Base-by-base conservation (phyloP, 1,140 invertebrate genomes). In the Meteorus sp. region DNA sequence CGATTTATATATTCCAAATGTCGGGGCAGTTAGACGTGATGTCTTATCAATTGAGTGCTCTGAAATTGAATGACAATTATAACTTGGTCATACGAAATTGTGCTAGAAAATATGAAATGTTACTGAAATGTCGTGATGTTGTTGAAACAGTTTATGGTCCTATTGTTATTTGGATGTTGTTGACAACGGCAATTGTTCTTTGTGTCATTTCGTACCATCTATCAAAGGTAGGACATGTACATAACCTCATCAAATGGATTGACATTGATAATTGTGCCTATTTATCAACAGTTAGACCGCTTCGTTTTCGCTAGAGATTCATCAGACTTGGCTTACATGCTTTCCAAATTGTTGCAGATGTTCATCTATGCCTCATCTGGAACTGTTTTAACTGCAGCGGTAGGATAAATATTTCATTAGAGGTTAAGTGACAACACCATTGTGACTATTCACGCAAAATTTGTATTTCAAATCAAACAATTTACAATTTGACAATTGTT, bases 171-270 rank as follows among this genome's bases (percentile, higher is more conserved):
- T 66, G 62, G 53, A 39, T 59, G 0, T 56, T 60, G 2, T 2
- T 65, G 6, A 62, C 66, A 0, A 65, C 59, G 33, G 66, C 67
- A n/a, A 15, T 64, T 2, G 23, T 64, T 2, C 47, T 71, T 11
- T 73, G 71, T 25, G 54, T 59, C 1, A n/a, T 71, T 11, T 60
- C 68, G 19, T 73, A 66, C 52, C 71, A 73, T 37, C 31, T 58
- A 1, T 43, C 63, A 7, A 57, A 70, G 63, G 71, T 71, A 62
- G 55, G 39, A 19, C 23, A 4, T 39, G n/a, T n/a, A 39, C 27
- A 29, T 29, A 5, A 5, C 9, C 9, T 29, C 27, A 5, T 5
- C 9, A 5, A 29, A 5, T 29, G 9, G 9, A 5, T 4, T 9
- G 9, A 9, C 27, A 5, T 4, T 29, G 4, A 5, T 29, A 29